Evolutionary conservation across 2,113 vertebrate genomes (phyloP), one percentile per base, ranked within the genome.

Genomic region (Gymnocephalus cernua): DNA sequence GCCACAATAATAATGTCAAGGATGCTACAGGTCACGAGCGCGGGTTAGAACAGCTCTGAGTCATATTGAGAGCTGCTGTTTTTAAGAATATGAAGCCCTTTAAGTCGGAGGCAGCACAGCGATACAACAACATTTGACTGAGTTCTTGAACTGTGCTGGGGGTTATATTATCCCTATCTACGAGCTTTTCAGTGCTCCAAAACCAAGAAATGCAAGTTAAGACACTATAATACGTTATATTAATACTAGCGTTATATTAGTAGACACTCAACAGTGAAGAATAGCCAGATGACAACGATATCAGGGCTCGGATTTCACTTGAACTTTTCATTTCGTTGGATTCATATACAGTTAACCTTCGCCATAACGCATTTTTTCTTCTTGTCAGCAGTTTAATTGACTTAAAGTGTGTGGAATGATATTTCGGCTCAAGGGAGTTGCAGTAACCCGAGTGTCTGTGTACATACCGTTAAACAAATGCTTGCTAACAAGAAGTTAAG

Each of bases 401-500:
- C 29, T 27, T 1, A 47, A 12, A 3, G 4, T 32, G 3, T 27
- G 62, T 57, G 9, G 8, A 32, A 62, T 44, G 25, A 18, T 7
- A 23, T 10, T 59, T 66, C 15, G 27, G 9, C 21, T n/a, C 1
- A 0, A 4, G 1, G 12, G 4, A 47, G 8, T 8, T 2, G 6
- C 25, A 47, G 21, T 62, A 6, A 21, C 53, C 32, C 2, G 18
- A 41, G 6, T 32, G 65, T 65, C 5, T 54, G 0, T 10, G 6
- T 10, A 27, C 45, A 23, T 1, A 9, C 16, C 45, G 66, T 51
- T 77, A 48, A 84, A 83, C 77, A 80, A 85, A 82, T 12, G 23
- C 56, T 13, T 44, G 90, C 91, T 92, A 92, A 88, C 76, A 18
- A 86, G 53, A 92, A 92, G 83, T 91, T 61, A 90, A 88, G 91